Conservation (phyloP, 2,113 vertebrate genomes). For the Ardeotis arabs region DNA sequence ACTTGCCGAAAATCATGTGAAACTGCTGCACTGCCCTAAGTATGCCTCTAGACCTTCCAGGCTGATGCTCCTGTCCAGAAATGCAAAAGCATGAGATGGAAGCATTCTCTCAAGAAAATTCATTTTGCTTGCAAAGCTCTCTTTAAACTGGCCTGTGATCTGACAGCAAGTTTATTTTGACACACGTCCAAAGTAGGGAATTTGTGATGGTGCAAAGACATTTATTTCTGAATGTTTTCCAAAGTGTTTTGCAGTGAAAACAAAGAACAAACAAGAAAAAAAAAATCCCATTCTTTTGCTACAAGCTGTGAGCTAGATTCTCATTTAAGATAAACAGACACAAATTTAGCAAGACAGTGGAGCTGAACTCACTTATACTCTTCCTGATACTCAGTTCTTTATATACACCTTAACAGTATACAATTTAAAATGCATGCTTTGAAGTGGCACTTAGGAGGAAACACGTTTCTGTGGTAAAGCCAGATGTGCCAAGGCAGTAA, state of each 20-base stretch:
- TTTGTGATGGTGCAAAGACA: neutral
- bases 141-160: neutral
- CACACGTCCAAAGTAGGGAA: neutral
- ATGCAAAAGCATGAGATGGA: neutral
- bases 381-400: neutral
- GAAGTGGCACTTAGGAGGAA: neutral
- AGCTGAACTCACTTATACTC: neutral
- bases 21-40: neutral
- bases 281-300: neutral
- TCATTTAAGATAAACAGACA: neutral
- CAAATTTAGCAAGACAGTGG: neutral
- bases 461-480: neutral
- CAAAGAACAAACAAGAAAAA: neutral
- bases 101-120: neutral
- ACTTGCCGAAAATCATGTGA: neutral
- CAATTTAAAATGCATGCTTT: neutral
- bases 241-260: neutral
- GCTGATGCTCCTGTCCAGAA: neutral
- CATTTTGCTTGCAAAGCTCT: neutral
- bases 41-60: neutral
- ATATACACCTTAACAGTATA: neutral
- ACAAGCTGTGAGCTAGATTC: neutral
- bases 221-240: neutral
- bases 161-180: neutral
- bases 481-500: neutral